These are phyloP conservation scores for Trogon surrucura DNA, from an alignment of 2,113 vertebrate genomes.

Conservation along the genomic window DNA sequence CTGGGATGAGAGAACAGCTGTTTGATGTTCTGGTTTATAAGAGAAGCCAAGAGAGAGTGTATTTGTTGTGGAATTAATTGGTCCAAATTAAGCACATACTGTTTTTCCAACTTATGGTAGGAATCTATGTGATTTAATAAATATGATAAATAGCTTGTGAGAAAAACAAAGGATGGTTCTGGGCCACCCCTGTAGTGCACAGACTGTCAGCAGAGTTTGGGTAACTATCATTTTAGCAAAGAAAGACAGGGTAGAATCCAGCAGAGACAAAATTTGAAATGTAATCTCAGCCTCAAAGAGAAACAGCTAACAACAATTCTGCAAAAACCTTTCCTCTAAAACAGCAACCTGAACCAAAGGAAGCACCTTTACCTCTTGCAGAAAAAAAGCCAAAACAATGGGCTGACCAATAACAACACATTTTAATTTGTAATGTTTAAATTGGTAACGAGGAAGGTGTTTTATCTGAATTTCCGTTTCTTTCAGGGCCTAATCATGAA, in stretches of 20 bases:
- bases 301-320: not conserved
- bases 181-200: conserved; percentile 41
- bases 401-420: not conserved
- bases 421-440: conserved; percentile 45
- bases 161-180: conserved; percentile 49
- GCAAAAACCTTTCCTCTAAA: not conserved
- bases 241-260: not conserved
- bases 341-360: not conserved
- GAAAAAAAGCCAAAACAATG: not conserved
- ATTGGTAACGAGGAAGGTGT: conserved; percentile 59
- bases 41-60: conserved; percentile 45
- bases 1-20: conserved; percentile 56
- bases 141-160: conserved; percentile 57
- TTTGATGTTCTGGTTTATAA: conserved; percentile 56
- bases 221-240: not conserved
- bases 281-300: not conserved
- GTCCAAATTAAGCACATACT: conserved; percentile 62
- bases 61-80: conserved; percentile 65
- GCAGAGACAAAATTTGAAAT: not conserved
- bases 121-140: conserved; percentile 68
- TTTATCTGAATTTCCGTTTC: conserved; percentile 67
- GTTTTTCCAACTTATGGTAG: conserved; percentile 59
- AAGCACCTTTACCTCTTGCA: not conserved
- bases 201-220: conserved; percentile 34
- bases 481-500: conserved; percentile 72